These are phyloP conservation scores for Melitaea athalia DNA, from an alignment of 2,888 invertebrate species.

Conservation along the genomic window DNA sequence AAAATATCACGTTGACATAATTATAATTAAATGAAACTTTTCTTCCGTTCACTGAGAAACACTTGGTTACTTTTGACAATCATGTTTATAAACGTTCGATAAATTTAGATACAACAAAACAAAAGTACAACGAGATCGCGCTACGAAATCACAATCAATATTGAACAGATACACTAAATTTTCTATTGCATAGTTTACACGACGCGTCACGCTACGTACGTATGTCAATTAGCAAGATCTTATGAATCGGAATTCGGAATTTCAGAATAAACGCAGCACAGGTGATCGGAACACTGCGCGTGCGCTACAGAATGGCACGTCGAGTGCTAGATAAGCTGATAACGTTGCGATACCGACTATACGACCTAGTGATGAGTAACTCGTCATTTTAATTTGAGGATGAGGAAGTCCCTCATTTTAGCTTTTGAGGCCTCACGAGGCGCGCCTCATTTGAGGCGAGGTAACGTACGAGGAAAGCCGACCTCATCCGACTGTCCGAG, in stretches of 20 bases:
- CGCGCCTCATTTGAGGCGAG: too few relatives aligned
- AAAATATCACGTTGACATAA: neutral
- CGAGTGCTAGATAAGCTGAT: slow-evolving; percentile 77
- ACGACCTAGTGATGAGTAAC: too few relatives aligned
- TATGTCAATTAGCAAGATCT: slow-evolving; percentile 33
- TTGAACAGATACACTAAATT: slow-evolving; percentile 40
- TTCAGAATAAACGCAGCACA: slow-evolving; percentile 55
- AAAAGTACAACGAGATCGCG: slow-evolving; percentile 27
- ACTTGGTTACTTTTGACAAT: neutral
- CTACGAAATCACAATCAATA: slow-evolving; percentile 34
- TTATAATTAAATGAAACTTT: neutral
- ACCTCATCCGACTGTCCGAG: too few relatives aligned
- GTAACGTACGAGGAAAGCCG: too few relatives aligned
- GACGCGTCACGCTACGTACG: slow-evolving; percentile 41
- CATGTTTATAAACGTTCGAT: neutral
- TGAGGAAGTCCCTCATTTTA: too few relatives aligned
- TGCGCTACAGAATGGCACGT: slow-evolving; percentile 70
- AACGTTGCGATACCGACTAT: slow-evolving; percentile 70
- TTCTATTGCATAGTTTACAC: slow-evolving; percentile 44
- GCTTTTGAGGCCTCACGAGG: too few relatives aligned
- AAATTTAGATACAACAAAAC: slow-evolving; percentile 30
- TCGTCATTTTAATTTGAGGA: too few relatives aligned
- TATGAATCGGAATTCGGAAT: slow-evolving; percentile 23
- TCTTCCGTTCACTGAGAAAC: neutral
- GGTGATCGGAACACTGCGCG: slow-evolving; percentile 61